These are phyloP conservation scores for Eucera pruinosa DNA, from an alignment of 2,888 invertebrate genomes.

Conservation along the genomic window DNA sequence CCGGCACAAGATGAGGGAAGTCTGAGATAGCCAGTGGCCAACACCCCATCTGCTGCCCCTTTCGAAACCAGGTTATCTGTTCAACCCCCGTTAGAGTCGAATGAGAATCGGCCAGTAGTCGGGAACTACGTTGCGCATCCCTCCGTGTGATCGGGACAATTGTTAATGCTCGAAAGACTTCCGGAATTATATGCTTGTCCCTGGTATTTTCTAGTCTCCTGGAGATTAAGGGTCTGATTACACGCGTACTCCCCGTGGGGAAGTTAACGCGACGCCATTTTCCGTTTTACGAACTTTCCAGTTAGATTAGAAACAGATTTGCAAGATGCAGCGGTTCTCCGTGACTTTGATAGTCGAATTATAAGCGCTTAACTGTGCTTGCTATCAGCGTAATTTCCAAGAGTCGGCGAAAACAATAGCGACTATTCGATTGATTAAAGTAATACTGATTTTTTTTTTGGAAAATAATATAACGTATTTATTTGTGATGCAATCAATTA, in stretches of 20 bases:
- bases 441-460: too few relatives aligned
- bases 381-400: too few relatives aligned
- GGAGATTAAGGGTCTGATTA: not conserved
- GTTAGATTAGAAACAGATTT: too few relatives aligned
- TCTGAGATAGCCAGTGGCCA: conserved; percentile 82
- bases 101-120: conserved; percentile 62
- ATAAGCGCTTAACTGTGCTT: too few relatives aligned
- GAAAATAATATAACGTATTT: too few relatives aligned
- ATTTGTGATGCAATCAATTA: too few relatives aligned
- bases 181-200: conserved; percentile 38
- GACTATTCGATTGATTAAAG: too few relatives aligned
- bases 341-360: too few relatives aligned
- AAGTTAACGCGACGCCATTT: not conserved
- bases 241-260: too few relatives aligned
- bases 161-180: conserved; percentile 59
- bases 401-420: too few relatives aligned
- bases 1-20: conserved; percentile 78
- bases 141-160: conserved; percentile 60
- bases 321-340: too few relatives aligned
- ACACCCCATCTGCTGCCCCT: conserved; percentile 80
- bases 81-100: conserved; percentile 68
- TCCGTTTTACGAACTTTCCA: not conserved
- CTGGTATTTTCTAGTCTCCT: conserved; percentile 32
- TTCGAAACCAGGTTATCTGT: conserved; percentile 74
- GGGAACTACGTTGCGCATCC: conserved; percentile 64